Evolutionary conservation across 1,140 invertebrate genomes (phyloP).

Genomic region (Sinonovacula constricta): DNA sequence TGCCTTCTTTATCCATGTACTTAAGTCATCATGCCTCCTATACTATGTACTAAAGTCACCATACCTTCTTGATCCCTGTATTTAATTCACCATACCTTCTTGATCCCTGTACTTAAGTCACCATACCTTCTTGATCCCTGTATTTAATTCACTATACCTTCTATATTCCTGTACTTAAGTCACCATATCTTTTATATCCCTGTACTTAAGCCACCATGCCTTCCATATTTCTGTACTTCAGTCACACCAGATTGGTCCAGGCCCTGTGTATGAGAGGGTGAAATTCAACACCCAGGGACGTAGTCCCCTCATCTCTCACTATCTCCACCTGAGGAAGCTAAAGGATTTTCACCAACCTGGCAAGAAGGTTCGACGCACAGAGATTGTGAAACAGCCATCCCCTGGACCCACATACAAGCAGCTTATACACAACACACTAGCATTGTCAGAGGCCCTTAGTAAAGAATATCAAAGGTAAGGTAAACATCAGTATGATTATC

Average conservation of each 20-base stretch:
- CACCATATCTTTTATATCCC: too few relatives aligned
- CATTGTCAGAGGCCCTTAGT: conserved; percentile 66
- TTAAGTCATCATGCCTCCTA: too few relatives aligned
- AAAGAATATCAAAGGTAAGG: conserved; percentile 73
- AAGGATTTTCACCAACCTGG: conserved; percentile 66
- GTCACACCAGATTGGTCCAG: conserved; percentile 75
- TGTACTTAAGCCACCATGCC: too few relatives aligned
- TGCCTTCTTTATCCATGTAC: too few relatives aligned
- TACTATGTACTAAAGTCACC: too few relatives aligned
- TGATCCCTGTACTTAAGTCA: too few relatives aligned
- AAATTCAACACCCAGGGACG: conserved; percentile 74
- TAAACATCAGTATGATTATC: too few relatives aligned
- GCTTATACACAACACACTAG: conserved; percentile 67
- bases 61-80: too few relatives aligned
- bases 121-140: too few relatives aligned
- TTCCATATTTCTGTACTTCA: conserved; percentile 51
- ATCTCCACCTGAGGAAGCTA: conserved; percentile 71
- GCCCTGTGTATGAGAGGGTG: conserved; percentile 71
- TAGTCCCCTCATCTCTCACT: conserved; percentile 74
- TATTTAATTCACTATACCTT: conserved; percentile 2
- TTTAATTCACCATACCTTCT: too few relatives aligned
- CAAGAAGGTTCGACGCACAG: conserved; percentile 70
- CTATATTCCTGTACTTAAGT: too few relatives aligned
- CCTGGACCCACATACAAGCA: conserved; percentile 72
- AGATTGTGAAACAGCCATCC: conserved; percentile 71